A percentile compares a stretch with the other conserved stretches of the same genome.
These are phyloP conservation scores for Cerastoderma edule DNA, from an alignment of 2,888 invertebrate species.

Conservation along the genomic window DNA sequence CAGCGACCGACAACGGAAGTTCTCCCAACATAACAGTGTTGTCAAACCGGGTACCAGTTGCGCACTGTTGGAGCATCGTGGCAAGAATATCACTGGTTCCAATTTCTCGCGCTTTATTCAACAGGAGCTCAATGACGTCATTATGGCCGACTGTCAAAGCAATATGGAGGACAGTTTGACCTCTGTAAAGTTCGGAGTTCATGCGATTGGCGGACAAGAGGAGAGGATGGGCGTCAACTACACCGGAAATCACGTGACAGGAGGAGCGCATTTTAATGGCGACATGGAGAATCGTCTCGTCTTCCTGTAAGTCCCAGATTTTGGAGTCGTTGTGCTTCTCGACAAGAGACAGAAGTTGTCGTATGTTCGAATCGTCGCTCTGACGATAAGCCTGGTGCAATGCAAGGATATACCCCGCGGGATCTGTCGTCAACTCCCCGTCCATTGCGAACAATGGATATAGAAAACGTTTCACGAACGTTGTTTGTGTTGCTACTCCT, in stretches of 20 bases:
- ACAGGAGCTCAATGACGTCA: constrained; percentile 39
- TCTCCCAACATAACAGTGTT: constrained; percentile 72
- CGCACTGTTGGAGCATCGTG: constrained; percentile 37
- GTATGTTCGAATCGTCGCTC: neutral
- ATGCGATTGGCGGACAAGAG: constrained; percentile 27
- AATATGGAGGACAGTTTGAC: constrained; percentile 66
- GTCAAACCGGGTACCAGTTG: constrained; percentile 61
- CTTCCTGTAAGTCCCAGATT: constrained; percentile 23
- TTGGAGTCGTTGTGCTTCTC: neutral
- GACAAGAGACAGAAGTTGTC: constrained; percentile 1
- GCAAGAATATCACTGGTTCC: neutral
- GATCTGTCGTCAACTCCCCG: no score
- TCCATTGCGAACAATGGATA: no score
- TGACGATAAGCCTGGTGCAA: neutral
- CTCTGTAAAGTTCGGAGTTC: constrained; percentile 47
- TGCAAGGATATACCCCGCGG: neutral
- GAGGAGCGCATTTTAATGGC: constrained; percentile 47
- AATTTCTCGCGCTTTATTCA: constrained; percentile 22
- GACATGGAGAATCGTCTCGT: constrained; percentile 49
- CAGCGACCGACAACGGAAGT: constrained; percentile 68
- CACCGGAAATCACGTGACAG: constrained; percentile 29
- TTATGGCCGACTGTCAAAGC: constrained; percentile 56
- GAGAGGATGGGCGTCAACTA: constrained; percentile 37
- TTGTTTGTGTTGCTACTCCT: no score
- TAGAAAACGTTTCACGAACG: no score